Conservation (phyloP, 2,888 invertebrate species). For the Polydrusus tereticollis region DNA sequence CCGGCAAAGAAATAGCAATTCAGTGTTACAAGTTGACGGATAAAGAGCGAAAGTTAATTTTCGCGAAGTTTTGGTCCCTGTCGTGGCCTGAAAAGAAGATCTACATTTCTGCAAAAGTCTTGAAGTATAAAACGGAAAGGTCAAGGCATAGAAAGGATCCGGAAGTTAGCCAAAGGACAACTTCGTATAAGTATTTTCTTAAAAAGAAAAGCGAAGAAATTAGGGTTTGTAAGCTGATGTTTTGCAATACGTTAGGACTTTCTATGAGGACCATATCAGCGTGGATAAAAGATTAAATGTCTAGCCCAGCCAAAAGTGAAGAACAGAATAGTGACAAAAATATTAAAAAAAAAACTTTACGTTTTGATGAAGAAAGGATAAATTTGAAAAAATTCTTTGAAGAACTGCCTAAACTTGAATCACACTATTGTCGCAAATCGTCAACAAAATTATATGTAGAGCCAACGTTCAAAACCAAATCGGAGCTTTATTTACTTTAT, state of each 20-base stretch:
- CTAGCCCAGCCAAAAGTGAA: background rate
- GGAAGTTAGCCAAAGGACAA: background rate
- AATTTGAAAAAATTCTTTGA: background rate
- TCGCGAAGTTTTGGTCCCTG: background rate
- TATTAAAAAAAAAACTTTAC: too few species aligned
- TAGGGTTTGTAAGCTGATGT: background rate
- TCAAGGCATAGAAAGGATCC: background rate
- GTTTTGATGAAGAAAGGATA: background rate
- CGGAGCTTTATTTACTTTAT: slow-evolving; percentile 20
- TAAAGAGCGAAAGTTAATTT: background rate
- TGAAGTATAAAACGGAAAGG: background rate
- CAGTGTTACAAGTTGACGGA: background rate
- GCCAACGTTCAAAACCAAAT: background rate
- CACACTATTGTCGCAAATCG: background rate
- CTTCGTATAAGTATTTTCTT: background rate
- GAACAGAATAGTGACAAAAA: background rate
- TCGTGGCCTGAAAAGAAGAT: background rate
- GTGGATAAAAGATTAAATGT: background rate
- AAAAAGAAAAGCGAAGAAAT: background rate
- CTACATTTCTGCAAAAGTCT: background rate
- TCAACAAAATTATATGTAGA: background rate
- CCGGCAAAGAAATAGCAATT: background rate
- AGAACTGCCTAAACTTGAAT: background rate
- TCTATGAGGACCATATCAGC: background rate
- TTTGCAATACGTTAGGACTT: background rate